Evolutionary conservation across 2,888 invertebrate genomes (phyloP), one percentile per base, ranked within the genome.

Genomic region (Troides aeacus): DNA sequence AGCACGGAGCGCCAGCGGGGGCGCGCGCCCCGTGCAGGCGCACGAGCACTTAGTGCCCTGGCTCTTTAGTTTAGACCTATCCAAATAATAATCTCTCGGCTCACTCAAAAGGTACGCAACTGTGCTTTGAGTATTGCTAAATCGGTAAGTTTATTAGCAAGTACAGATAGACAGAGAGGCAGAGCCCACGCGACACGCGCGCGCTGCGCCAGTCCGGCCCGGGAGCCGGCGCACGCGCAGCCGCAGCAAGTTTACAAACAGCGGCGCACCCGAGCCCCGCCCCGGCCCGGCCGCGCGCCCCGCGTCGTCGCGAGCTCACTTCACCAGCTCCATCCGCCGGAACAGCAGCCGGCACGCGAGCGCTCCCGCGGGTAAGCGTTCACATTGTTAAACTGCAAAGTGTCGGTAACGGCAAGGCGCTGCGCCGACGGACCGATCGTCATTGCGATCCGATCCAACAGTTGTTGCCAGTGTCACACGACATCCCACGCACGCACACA

Each of bases 151-250:
- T 30, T 30, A 30, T 30, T 30, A 4, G 30, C 30, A 30, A 30
- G 30, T 30, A 30, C 30, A 30, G 30, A 3, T 30, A 30, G 5
- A 5, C 30, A 30, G 21, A 21, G 21, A 21, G 21, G 21, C 21
- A 21, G 21, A 21, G 21, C 21, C 21, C 21, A 21, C 21, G 21
- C 21, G 21, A 21, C 21, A 21, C 21, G 36, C 36, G 36, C 7
- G 36, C 36, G 36, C 36, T 5, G 30, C 60, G n/a, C 60, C 46
- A 30, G 61, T 60, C 60, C 66, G 17, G 10, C 58, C 59, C 24
- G 30, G n/a, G 18, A n/a, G 53, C 53, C 53, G 5, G 53, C 53
- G 12, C 53, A n/a, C 53, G 17, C 53, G 53, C 18, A 12, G 53
- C n/a, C 53, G 53, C 53, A 0, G 53, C 53, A 17, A 17, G 53